Evolutionary conservation across 2,113 vertebrate species (phyloP).

Genomic region (Pseudonaja textilis): DNA sequence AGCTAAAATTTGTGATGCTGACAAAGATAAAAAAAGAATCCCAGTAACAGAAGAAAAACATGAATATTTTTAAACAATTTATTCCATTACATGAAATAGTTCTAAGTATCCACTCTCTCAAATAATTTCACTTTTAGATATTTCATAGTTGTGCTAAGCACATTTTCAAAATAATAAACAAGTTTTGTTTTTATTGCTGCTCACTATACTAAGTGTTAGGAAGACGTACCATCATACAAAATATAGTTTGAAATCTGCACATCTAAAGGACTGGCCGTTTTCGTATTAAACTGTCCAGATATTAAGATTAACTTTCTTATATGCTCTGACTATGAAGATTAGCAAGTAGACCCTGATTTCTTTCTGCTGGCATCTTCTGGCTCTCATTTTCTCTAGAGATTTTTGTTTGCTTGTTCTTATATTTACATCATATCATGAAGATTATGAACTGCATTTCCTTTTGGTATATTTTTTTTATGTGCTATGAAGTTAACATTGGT

Average conservation of each 20-base stretch:
- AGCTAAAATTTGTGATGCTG: background rate
- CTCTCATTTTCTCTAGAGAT: background rate
- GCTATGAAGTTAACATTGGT: background rate
- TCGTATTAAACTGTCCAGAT: background rate
- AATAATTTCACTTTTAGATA: background rate
- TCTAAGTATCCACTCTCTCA: background rate
- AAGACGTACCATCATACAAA: background rate
- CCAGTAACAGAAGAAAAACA: background rate
- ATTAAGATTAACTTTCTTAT: background rate
- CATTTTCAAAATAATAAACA: background rate
- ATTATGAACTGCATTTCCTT: background rate
- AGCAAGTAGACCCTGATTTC: background rate
- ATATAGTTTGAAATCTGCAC: background rate
- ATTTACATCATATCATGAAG: background rate
- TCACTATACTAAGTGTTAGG: background rate
- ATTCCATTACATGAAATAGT: background rate
- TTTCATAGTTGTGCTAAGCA: background rate
- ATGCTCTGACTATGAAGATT: background rate
- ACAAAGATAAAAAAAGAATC: background rate
- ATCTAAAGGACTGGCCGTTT: background rate
- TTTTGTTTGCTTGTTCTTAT: too few relatives aligned
- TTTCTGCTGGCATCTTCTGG: background rate
- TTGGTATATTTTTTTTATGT: background rate
- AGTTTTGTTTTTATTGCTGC: background rate
- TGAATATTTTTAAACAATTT: background rate